A percentile compares a stretch with the other conserved stretches of the same genome.
Conservation (phyloP, 2,797 vertebrate genomes). For the Etheostoma perlongum region DNA sequence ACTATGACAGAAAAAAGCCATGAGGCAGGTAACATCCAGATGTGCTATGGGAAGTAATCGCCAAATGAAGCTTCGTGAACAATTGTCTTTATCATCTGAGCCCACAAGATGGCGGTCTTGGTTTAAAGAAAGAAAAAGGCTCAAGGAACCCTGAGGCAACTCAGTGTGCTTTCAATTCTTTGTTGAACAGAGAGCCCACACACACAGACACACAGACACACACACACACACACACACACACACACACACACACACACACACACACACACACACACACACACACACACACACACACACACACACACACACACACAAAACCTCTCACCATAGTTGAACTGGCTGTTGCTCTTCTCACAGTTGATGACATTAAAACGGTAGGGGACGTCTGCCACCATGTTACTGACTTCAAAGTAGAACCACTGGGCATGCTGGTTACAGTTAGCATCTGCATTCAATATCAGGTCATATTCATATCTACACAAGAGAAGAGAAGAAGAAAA, state of each 20-base stretch:
- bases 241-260: not conserved
- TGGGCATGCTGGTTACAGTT: conserved; percentile 89
- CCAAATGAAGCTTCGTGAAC: too few species aligned
- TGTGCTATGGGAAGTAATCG: too few species aligned
- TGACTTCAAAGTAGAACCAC: conserved; percentile 96
- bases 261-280: not conserved
- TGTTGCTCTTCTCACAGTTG: conserved; percentile 96
- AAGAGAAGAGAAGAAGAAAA: conserved; percentile 5
- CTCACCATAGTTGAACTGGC: conserved; percentile 96
- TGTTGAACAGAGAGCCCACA: too few species aligned
- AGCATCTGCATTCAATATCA: conserved; percentile 90
- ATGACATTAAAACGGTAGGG: conserved; percentile 94
- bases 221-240: not conserved
- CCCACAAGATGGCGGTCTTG: too few species aligned
- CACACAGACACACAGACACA: not conserved
- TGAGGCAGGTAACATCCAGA: too few species aligned
- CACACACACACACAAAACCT: not conserved
- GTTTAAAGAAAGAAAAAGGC: too few species aligned
- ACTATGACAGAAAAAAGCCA: too few species aligned
- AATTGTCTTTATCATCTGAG: too few species aligned
- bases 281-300: not conserved
- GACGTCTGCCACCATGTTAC: conserved; percentile 82
- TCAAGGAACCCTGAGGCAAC: too few species aligned
- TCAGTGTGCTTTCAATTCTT: too few species aligned
- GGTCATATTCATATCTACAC: conserved; percentile 91